Percentiles rank a stretch among this genome's conserved stretches.
Evolutionary conservation across 2,797 vertebrate species (phyloP).

Genomic region (Masticophis lateralis): DNA sequence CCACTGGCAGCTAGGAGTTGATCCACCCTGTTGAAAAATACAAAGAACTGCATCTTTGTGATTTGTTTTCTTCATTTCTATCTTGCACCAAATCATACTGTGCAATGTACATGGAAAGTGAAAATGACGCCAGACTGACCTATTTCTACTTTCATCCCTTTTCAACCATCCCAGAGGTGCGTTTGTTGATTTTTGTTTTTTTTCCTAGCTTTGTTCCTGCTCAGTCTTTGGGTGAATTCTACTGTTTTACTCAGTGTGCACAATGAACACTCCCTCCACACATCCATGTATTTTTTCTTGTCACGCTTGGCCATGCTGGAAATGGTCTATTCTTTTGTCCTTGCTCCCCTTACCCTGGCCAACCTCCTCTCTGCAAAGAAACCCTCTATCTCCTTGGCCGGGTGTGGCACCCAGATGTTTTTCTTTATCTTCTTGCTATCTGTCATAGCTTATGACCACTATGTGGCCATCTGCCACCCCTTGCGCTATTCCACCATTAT

Average conservation of each 20-base stretch:
- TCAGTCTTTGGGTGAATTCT: constrained; percentile 34
- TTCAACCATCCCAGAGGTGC: constrained; percentile 15
- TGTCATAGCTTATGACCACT: constrained; percentile 25
- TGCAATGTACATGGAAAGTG: not conserved
- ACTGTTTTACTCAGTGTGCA: constrained; percentile 30
- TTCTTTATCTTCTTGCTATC: constrained; percentile 26
- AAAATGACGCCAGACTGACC: not conserved
- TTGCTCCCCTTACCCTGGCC: constrained; percentile 34
- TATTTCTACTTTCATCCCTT: not conserved
- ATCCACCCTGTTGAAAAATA: not conserved
- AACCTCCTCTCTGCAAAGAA: constrained; percentile 37
- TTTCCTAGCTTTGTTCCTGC: constrained; percentile 26
- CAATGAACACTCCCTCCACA: not conserved
- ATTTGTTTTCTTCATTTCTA: not conserved
- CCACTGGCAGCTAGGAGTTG: not conserved
- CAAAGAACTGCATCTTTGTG: not conserved
- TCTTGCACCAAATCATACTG: not conserved
- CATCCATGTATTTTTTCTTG: constrained; percentile 38
- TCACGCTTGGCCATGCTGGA: constrained; percentile 48
- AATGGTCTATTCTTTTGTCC: constrained; percentile 26
- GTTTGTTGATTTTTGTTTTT: constrained; percentile 27
- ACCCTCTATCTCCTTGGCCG: constrained; percentile 35
- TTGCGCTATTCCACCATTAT: constrained; percentile 3
- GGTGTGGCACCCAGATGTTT: constrained; percentile 31
- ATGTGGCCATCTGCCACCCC: constrained; percentile 11